Percentiles rank a stretch among this genome's conserved stretches.
phyloP scores from a whole-genome alignment of 2,888 invertebrate species.

The Callyntrura sp. region DNA sequence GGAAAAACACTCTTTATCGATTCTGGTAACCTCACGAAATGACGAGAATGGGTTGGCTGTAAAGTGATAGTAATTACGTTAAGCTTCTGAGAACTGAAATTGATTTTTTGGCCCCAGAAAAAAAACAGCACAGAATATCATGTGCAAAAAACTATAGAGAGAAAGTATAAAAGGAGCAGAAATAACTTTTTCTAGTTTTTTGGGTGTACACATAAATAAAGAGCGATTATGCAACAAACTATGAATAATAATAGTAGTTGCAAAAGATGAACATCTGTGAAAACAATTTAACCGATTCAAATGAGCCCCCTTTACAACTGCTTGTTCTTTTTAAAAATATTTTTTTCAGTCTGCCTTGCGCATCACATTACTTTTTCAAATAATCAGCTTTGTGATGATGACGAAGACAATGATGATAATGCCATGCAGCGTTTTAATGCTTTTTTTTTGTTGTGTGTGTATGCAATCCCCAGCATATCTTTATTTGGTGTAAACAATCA shows the following conservation, averaged over 20 bases:
- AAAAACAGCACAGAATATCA: background rate
- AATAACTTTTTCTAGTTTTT: background rate
- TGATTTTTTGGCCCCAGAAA: background rate
- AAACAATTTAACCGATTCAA: slow-evolving; percentile 17
- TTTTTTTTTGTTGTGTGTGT: background rate
- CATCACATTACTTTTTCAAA: slow-evolving; percentile 21
- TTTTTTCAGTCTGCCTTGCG: background rate
- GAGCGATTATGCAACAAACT: background rate
- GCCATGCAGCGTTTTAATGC: background rate
- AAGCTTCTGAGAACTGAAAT: slow-evolving; percentile 39
- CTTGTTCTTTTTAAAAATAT: background rate
- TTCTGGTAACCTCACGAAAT: background rate
- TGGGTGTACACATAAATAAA: too few relatives aligned
- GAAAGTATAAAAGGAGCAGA: background rate
- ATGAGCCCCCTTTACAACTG: background rate
- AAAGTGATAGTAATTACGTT: background rate
- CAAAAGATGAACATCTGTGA: background rate
- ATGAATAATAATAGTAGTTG: slow-evolving; percentile 2
- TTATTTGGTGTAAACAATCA: slow-evolving; percentile 75
- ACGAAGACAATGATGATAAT: background rate
- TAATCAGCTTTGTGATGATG: slow-evolving; percentile 20
- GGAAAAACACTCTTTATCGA: background rate
- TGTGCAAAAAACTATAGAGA: background rate
- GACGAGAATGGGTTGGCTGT: background rate
- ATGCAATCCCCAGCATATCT: slow-evolving; percentile 31